Percentiles rank a stretch among this genome's conserved stretches.
phyloP scores from a whole-genome alignment of 2,888 invertebrate genomes.

The Hirtodrosophila trivittata region DNA sequence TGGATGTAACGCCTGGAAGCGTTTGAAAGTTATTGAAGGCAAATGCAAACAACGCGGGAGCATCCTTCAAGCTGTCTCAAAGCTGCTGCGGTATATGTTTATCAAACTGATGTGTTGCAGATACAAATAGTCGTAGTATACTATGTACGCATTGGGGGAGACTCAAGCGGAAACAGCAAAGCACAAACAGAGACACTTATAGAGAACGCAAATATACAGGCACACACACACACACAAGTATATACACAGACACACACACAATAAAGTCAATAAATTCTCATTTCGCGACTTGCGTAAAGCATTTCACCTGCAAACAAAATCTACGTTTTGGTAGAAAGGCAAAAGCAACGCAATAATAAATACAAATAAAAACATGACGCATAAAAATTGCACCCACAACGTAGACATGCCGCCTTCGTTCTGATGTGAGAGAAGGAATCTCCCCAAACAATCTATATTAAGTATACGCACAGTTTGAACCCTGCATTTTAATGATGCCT shows the following conservation, averaged over 20 bases:
- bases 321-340: slow-evolving; percentile 34
- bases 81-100: slow-evolving; percentile 41
- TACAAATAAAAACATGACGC: slow-evolving; percentile 77
- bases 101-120: slow-evolving; percentile 60
- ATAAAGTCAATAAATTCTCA: slow-evolving; percentile 76
- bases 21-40: slow-evolving; percentile 64
- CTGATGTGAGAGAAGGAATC: slow-evolving; percentile 5
- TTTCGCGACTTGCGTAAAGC: slow-evolving; percentile 61
- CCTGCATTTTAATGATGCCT: slow-evolving; percentile 75
- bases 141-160: slow-evolving; percentile 12
- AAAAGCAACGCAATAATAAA: slow-evolving; percentile 69
- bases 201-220: slow-evolving; percentile 32
- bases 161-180: slow-evolving; percentile 34
- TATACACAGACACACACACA: slow-evolving; percentile 11
- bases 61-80: slow-evolving; percentile 53
- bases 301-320: slow-evolving; percentile 72
- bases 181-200: slow-evolving; percentile 51
- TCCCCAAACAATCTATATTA: slow-evolving; percentile 73
- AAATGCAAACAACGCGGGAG: slow-evolving; percentile 57
- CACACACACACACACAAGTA: slow-evolving; percentile 13
- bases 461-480: slow-evolving; percentile 78
- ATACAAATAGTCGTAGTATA: slow-evolving; percentile 39
- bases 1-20: slow-evolving; percentile 27
- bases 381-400: slow-evolving; percentile 67
- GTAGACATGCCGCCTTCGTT: no score